These are phyloP conservation scores for Perca fluviatilis DNA, from an alignment of 2,113 vertebrate species.

Conservation along the genomic window DNA sequence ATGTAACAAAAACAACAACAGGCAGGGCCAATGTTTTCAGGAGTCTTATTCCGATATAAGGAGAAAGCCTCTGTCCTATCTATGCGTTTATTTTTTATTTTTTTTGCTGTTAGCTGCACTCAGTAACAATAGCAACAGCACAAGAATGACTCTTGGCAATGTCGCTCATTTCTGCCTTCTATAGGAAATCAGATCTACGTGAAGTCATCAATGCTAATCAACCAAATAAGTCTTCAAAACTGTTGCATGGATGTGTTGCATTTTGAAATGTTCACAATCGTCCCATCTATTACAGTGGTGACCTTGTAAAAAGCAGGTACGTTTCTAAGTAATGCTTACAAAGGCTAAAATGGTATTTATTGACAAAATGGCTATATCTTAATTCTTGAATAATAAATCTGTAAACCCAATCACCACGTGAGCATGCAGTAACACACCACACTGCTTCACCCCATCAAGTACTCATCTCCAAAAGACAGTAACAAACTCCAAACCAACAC, in stretches of 20 bases:
- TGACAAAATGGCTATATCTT: conserved; percentile 71
- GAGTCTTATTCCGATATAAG: neutral
- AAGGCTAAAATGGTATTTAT: conserved; percentile 82
- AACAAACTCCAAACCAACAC: conserved; percentile 39
- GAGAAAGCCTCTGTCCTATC: rapidly evolving
- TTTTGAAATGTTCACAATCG: conserved; percentile 59
- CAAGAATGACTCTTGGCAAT: conserved; percentile 33
- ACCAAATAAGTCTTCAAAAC: conserved; percentile 12
- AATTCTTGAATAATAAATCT: conserved; percentile 45
- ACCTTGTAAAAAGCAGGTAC: conserved; percentile 44
- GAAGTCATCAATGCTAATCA: conserved; percentile 20
- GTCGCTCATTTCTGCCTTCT: neutral
- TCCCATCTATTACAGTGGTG: conserved; percentile 30
- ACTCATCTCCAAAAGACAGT: conserved; percentile 35
- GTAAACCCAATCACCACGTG: conserved; percentile 54
- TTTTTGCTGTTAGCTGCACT: conserved; percentile 31
- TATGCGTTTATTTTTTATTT: neutral
- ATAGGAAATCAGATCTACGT: conserved; percentile 10
- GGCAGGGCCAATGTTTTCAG: conserved; percentile 5
- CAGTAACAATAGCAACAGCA: conserved; percentile 47
- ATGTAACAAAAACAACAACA: conserved; percentile 51
- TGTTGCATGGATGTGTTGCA: conserved; percentile 46
- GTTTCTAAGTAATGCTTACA: conserved; percentile 55
- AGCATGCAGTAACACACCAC: conserved; percentile 46
- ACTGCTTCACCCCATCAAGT: conserved; percentile 45